Evolutionary conservation across 2,888 invertebrate species (phyloP), one percentile per base, ranked within the genome.

Genomic region (Nipponacmea schrenckii): DNA sequence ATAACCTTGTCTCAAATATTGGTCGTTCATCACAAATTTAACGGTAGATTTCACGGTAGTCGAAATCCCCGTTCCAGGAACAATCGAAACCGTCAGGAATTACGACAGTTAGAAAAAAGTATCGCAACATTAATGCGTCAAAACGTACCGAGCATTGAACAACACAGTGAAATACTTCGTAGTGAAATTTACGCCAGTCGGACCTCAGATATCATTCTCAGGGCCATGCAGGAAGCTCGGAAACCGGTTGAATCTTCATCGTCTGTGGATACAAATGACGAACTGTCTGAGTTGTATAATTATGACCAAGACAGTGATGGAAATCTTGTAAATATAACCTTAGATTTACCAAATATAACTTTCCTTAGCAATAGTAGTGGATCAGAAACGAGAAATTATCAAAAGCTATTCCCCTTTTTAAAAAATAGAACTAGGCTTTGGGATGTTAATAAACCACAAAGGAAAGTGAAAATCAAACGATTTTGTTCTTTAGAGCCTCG

Each of bases 21-120:
- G 27, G 74, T 74, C 31, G 74, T 74, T 15, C 74, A 74, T 48
- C 74, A 74, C 72, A 74, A 74, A 66, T 74, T 72, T 67, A 74
- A 67, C 62, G 74, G 69, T 17, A 64, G 69, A 46, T 74, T 70
- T 68, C 67, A 69, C 17, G 63, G 67, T 63, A 68, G 45, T 45
- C 69, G 45, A 10, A 50, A 62, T 15, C 71, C 74, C 12, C 68
- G 67, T 39, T 64, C 63, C 26, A 67, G 31, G 26, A 50, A 70
- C 39, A 20, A 63, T 5, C 71, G 71, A 64, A 73, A 71, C 14
- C 70, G 71, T 17, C 50, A 74, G 67, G 78, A 78, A 50, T 46
- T 78, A 56, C 72, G 73, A 10, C 73, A 74, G 56, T 50, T 78
- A 26, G 76, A 78, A 62, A 64, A 68, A 24, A 70, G 71, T 26